Conservation (phyloP, 2,888 invertebrate species). For the Sarcophaga carnaria region DNA sequence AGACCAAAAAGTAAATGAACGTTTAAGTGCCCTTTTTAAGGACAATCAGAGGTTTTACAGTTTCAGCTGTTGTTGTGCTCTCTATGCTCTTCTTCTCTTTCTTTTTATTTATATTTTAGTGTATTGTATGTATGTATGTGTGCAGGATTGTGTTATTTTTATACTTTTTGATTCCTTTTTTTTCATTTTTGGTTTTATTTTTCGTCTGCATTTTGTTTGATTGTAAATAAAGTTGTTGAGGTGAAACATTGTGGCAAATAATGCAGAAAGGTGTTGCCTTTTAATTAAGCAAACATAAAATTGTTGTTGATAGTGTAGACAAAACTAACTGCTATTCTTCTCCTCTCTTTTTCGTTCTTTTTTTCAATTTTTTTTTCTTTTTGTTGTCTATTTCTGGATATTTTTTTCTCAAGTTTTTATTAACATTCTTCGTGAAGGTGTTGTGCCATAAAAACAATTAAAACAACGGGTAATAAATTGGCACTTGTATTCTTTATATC, state of each 20-base stretch:
- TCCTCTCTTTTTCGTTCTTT: too few relatives aligned
- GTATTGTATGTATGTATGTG: slow-evolving; percentile 3
- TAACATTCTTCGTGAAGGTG: too few relatives aligned
- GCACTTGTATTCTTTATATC: too few relatives aligned
- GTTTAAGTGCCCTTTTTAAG: slow-evolving; percentile 62
- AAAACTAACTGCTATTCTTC: too few relatives aligned
- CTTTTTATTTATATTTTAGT: slow-evolving; percentile 46
- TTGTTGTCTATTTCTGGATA: too few relatives aligned
- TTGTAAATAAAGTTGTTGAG: slow-evolving; percentile 66
- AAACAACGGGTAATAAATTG: too few relatives aligned
- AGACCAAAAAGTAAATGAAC: slow-evolving; percentile 59
- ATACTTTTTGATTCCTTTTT: slow-evolving; percentile 9
- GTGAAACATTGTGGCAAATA: slow-evolving; percentile 66
- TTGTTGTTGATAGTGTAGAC: not conserved
- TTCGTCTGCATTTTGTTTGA: slow-evolving; percentile 17
- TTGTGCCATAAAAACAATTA: too few relatives aligned
- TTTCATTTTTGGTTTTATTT: slow-evolving; percentile 9
- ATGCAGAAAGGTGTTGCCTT: slow-evolving; percentile 70
- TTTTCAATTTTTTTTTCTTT: too few relatives aligned
- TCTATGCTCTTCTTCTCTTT: slow-evolving; percentile 18
- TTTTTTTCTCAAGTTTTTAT: too few relatives aligned
- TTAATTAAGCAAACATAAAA: slow-evolving; percentile 63
- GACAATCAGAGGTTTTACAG: slow-evolving; percentile 62
- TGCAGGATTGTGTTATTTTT: not conserved
- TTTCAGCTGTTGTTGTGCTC: slow-evolving; percentile 5